A percentile compares a stretch with the other conserved stretches of the same genome.
Evolutionary conservation across 2,113 vertebrate species (phyloP).

Genomic region (Platichthys stellatus): DNA sequence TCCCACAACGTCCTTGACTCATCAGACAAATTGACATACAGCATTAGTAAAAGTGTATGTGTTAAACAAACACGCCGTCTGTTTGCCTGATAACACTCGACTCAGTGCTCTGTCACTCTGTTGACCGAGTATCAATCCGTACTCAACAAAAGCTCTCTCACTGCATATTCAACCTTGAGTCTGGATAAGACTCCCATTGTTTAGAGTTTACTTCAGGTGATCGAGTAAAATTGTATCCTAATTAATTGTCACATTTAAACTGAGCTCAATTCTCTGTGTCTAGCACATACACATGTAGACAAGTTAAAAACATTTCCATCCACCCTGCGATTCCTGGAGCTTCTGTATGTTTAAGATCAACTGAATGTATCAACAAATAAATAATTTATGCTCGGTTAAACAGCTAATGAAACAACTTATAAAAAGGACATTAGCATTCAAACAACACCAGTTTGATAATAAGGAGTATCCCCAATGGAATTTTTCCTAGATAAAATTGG

Average conservation of each 20-base stretch:
- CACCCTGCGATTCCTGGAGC: neutral
- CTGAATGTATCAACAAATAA: neutral
- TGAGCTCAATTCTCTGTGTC: no score
- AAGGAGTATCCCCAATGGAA: no score
- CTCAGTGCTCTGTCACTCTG: conserved; percentile 28
- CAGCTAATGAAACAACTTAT: no score
- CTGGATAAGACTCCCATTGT: conserved; percentile 38
- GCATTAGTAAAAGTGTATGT: conserved; percentile 23
- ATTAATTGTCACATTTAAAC: conserved; percentile 11
- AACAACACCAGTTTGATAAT: no score
- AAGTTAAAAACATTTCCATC: neutral
- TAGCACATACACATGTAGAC: neutral
- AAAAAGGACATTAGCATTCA: no score
- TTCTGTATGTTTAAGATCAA: neutral
- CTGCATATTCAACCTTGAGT: conserved; percentile 46
- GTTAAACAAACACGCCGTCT: conserved; percentile 27
- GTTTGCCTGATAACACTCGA: conserved; percentile 40
- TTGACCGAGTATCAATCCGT: conserved; percentile 16
- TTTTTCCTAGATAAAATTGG: no score
- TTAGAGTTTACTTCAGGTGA: conserved; percentile 20
- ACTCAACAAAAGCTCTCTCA: conserved; percentile 26
- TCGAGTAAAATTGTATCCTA: neutral
- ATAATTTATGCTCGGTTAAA: no score
- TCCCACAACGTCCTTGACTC: conserved; percentile 10
- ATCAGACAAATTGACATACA: conserved; percentile 15